Evolutionary conservation across 2,888 invertebrate genomes (phyloP), one percentile per base, ranked within the genome.

Genomic region (Mythimna lalbum): DNA sequence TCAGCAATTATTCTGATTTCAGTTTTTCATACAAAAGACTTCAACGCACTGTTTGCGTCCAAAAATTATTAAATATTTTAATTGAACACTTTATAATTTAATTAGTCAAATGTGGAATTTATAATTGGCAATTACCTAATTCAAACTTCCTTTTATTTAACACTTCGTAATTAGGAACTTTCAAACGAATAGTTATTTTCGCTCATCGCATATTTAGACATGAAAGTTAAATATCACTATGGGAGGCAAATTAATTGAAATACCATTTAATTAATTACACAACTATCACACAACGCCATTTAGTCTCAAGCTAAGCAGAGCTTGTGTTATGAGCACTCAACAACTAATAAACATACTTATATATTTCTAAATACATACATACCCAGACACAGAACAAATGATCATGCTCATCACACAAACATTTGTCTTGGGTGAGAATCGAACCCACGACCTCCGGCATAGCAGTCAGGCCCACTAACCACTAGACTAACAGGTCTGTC

Each of bases 11-110:
- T 3, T 36, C 6, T 7, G n/a, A 36, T 36, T 4, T 19, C 0
- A 23, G 21, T 66, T 31, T 56, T n/a, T 47, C 53, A 68, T 81
- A 74, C 69, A 85, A 86, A 87, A 89, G 86, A 88, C 79, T 59
- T 88, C 84, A 88, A 89, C 89, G 89, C 77, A 33, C 19, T 50
- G 9, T 4, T 1, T 43, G 21, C 14, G 27, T 12, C 0, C 12
- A 19, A 1, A 14, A 69, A 49, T 33, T 14, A 14, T 23, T 50
- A 12, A 56, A 33, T 55, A 62, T 64, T 56, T 55, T 63, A 65
- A 80, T 69, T 63, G 5, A 63, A 62, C 14, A 47, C 36, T 55
- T 50, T 50, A 52, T 56, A 56, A 12, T 70, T 39, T 55, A 59
- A 23, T 63, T 63, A 56, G 59, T 36, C 9, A 43, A 62, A 73